Evolutionary conservation across 2,888 invertebrate genomes (phyloP), one percentile per base, ranked within the genome.

Genomic region (Yponomeuta evonymella): DNA sequence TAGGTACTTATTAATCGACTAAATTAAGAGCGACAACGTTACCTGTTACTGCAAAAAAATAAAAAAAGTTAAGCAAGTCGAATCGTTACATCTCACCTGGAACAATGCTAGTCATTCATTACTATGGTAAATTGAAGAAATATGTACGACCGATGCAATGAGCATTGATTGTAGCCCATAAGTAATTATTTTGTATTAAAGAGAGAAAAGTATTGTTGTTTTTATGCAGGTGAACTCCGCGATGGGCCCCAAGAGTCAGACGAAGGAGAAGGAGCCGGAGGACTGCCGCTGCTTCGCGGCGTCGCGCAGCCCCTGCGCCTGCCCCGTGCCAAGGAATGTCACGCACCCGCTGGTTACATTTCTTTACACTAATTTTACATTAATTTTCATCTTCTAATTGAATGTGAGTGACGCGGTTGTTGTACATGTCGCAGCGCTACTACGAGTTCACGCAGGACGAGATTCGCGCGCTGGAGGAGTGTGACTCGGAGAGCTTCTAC

Each of bases 401-500:
- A 43, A 43, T 43, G 43, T 43, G 43, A 15, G 15, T 58, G 51
- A 58, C 15, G 15, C 12, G 15, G 51, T 12, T 12, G 51, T 58
- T 12, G 15, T 67, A 67, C 2, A 1, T 6, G 67, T 36, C 43
- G 67, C 67, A 91, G 91, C 88, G 91, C 23, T 91, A 90, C 79
- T 95, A 95, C 79, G 93, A 95, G 82, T 96, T 96, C 79, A 94
- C 94, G 3, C 85, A 93, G 2, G 96, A 97, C 43, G 97, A 97
- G 83, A 82, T 95, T 70, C 90, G 94, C 77, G 95, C 95, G 12
- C 84, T 97, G 70, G 93, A 93, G 78, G 95, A 97, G 83, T 97
- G 97, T 81, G 96, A 96, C 83, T 87, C 88, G 70, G 97, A 97
- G 79, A 96, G 96, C 75, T 97, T 97, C 83, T 96, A 95, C 79